phyloP scores from a whole-genome alignment of 2,113 vertebrate genomes.

The Fregata magnificens region DNA sequence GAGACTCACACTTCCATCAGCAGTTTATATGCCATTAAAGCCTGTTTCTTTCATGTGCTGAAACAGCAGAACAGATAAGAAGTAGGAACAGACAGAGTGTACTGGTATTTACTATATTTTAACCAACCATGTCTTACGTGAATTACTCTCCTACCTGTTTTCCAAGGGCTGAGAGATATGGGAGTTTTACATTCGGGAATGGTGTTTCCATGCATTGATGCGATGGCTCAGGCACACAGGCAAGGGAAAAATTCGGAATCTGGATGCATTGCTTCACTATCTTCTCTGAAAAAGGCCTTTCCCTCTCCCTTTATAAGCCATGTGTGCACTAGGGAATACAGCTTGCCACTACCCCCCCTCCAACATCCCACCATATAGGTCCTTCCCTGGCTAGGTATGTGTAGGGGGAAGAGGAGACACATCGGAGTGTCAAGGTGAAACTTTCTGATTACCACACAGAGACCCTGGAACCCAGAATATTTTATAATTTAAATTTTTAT shows the following conservation, averaged over 20 bases:
- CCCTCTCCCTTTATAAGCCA: not conserved
- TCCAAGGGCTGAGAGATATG: not conserved
- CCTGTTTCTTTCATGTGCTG: not conserved
- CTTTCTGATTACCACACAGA: not conserved
- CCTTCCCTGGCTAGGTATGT: not conserved
- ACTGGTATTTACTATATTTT: slow-evolving; percentile 6
- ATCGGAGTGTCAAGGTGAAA: not conserved
- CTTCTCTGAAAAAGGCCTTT: not conserved
- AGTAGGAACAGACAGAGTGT: not conserved
- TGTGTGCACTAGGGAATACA: not conserved
- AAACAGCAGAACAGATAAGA: slow-evolving; percentile 30
- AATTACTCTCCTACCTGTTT: not conserved
- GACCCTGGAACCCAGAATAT: not conserved
- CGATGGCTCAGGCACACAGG: not conserved
- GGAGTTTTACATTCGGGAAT: not conserved
- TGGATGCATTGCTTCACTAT: not conserved
- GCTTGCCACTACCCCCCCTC: not conserved
- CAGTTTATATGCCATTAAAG: not conserved
- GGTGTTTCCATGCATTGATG: not conserved
- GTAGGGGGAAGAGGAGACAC: not conserved
- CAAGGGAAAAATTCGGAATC: not conserved
- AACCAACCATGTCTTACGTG: not conserved
- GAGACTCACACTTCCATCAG: not conserved
- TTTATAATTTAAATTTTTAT: not conserved
- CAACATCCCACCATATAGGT: too few relatives aligned